Evolutionary conservation across 1,140 invertebrate genomes (phyloP), one percentile per base, ranked within the genome.

Genomic region (Lepidostoma basale): DNA sequence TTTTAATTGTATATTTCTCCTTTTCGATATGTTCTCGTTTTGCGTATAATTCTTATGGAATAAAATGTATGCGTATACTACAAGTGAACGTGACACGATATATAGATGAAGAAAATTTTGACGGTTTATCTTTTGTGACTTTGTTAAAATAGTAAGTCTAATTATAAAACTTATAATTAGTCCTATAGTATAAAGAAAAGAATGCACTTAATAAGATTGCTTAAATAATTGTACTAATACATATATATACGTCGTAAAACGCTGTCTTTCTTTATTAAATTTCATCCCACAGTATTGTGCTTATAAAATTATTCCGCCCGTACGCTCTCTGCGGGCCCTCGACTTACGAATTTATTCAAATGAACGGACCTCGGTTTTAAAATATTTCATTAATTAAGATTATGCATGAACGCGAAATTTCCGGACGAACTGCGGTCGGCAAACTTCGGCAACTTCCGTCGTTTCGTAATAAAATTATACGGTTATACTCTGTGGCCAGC

Each of bases 381-480:
- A 60, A 60, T 60, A 60, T 60, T 60, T 60, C 23, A 60, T 60
- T 60, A 60, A 60, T 60, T 60, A 60, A 60, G 56, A 60, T 60
- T 60, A 60, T 60, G 56, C 56, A 60, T 42, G 56, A 25, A n/a
- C 36, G 39, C 20, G 39, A 10, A 60, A 60, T 60, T 60, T 60
- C 14, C 56, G 23, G 22, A 22, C 56, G 39, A n/a, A 40, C 20
- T 36, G 39, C 16, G 56, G 18, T 59, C 14, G 14, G 42, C 8
- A 60, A 60, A 42, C 39, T 60, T 60, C 56, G 56, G 25, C 56
- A 26, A 60, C n/a, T 60, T 60, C 18, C 10, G n/a, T 16, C 8
- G 20, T 10, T 14, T n/a, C 20, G 20, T 44, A 71, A 71, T 71
- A 67, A 67, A 71, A 71, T 71, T 71, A 71, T 54, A 63, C 68